Conservation (phyloP, 2,113 vertebrate genomes). For the Peromyscus californicus region DNA sequence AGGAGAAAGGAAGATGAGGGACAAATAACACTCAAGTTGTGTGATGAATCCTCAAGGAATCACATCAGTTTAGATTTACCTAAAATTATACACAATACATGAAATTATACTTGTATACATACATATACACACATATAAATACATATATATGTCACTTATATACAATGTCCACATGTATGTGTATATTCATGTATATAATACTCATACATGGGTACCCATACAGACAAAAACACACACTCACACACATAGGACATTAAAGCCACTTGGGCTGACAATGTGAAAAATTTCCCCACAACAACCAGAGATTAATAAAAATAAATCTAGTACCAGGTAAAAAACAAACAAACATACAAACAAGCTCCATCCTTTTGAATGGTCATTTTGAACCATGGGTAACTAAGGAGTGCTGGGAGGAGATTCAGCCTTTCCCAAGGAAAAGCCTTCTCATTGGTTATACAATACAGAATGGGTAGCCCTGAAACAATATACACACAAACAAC, state of each 20-base stretch:
- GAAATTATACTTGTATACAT: background rate
- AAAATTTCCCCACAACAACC: background rate
- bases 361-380: background rate
- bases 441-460: too few species aligned
- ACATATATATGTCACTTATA: fast-evolving
- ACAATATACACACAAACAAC: background rate
- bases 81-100: background rate
- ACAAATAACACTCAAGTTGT: too few species aligned
- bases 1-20: too few species aligned
- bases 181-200: background rate
- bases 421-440: background rate
- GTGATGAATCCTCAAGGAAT: background rate
- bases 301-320: background rate
- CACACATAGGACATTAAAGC: background rate
- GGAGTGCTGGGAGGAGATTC: background rate
- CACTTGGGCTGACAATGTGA: background rate
- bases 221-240: background rate
- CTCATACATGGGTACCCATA: background rate
- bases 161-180: background rate
- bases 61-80: background rate
- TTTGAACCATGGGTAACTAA: background rate
- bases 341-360: background rate
- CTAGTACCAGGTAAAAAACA: background rate
- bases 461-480: background rate
- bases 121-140: fast-evolving